Percentiles rank a stretch among this genome's conserved stretches.
Conservation (phyloP, 2,888 invertebrate genomes). For the Nebria salina region DNA sequence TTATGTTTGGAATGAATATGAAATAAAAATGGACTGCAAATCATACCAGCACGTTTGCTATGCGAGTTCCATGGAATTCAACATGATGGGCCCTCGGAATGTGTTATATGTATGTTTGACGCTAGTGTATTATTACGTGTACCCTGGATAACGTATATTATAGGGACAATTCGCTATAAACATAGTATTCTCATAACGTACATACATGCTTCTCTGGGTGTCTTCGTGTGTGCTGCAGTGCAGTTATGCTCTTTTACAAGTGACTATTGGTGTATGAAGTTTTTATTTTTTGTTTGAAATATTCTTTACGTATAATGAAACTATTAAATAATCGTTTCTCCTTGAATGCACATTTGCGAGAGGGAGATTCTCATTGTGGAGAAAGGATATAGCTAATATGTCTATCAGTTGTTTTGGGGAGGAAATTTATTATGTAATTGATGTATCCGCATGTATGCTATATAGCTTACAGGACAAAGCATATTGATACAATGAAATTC, state of each 20-base stretch:
- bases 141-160: background rate
- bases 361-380: background rate
- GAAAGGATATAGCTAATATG: background rate
- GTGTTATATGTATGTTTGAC: background rate
- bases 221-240: background rate
- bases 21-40: constrained; percentile 14
- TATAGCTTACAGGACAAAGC: background rate
- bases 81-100: background rate
- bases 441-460: background rate
- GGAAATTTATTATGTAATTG: background rate
- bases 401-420: background rate
- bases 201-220: background rate
- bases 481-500: background rate
- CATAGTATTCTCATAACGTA: background rate
- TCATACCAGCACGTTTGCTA: constrained; percentile 3
- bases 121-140: background rate
- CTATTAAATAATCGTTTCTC: no score
- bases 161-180: background rate
- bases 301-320: no score
- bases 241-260: no score
- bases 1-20: constrained; percentile 15
- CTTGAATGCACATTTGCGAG: background rate
- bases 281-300: no score
- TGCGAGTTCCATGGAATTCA: constrained; percentile 6
- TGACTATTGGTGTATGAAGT: no score